phyloP scores from a whole-genome alignment of 1,140 invertebrate species.

The Trichonephila clavipes region DNA sequence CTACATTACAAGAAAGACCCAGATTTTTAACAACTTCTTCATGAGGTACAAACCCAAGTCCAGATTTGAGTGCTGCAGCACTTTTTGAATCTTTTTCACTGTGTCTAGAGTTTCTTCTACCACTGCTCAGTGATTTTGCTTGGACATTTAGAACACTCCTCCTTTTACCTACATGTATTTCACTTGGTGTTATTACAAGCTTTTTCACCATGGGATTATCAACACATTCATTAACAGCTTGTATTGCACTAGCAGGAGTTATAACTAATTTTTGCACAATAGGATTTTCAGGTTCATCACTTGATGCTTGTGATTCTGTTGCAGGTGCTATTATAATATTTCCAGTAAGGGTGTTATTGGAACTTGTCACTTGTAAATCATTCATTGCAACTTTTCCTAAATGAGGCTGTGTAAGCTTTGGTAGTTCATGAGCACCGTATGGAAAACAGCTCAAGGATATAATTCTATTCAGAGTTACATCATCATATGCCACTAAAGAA shows the following conservation, averaged over 20 bases:
- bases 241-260: slow-evolving; percentile 21
- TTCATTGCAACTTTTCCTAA: slow-evolving; percentile 25
- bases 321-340: slow-evolving; percentile 35
- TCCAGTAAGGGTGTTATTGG: background rate
- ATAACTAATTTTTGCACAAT: slow-evolving; percentile 16
- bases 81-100: slow-evolving; percentile 6
- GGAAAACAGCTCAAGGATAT: slow-evolving; percentile 5
- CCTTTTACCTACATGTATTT: background rate
- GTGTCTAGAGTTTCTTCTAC: background rate
- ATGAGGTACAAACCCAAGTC: slow-evolving; percentile 15
- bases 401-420: background rate
- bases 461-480: slow-evolving; percentile 18
- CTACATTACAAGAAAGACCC: background rate
- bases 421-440: slow-evolving; percentile 24
- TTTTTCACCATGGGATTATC: background rate
- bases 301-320: background rate
- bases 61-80: background rate
- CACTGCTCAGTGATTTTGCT: background rate
- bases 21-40: slow-evolving; percentile 27
- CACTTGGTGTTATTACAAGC: background rate
- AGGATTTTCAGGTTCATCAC: slow-evolving; percentile 14
- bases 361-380: slow-evolving; percentile 3
- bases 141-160: background rate
- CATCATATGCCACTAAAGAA: slow-evolving; percentile 22
- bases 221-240: slow-evolving; percentile 15